A percentile compares a stretch with the other conserved stretches of the same genome.
Conservation (phyloP, 53 echinoderm and acorn worm genomes). For the Hippasteria phrygiana region DNA sequence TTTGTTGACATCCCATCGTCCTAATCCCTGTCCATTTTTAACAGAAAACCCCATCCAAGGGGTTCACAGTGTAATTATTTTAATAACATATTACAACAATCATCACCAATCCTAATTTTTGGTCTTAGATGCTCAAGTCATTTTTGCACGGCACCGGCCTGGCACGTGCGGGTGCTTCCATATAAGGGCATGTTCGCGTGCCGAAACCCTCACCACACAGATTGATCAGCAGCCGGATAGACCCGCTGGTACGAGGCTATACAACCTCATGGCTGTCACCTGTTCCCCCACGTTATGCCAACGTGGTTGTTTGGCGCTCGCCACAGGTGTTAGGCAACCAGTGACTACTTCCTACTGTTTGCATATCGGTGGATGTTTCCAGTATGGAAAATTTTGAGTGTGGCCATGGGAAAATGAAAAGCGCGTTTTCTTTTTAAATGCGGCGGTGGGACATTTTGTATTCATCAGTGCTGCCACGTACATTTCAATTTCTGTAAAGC, state of each 20-base stretch:
- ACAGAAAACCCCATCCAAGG: no score
- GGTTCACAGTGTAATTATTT: no score
- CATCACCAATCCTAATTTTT: background rate
- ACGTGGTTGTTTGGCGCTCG: background rate
- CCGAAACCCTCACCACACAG: conserved; percentile 8
- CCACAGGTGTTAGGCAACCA: conserved; percentile 34
- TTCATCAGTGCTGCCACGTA: no score
- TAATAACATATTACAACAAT: no score
- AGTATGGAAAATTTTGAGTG: no score
- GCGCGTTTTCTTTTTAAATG: no score
- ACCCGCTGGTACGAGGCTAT: background rate
- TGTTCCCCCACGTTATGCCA: conserved; percentile 5
- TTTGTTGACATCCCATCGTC: no score
- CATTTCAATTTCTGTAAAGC: no score
- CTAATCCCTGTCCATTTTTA: no score
- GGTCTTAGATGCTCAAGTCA: background rate
- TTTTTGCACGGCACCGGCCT: background rate
- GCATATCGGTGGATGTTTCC: no score
- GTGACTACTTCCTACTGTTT: background rate
- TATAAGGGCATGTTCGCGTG: conserved; percentile 48
- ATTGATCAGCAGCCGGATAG: background rate
- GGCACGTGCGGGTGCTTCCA: conserved; percentile 35
- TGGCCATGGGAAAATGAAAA: no score
- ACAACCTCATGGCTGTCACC: background rate
- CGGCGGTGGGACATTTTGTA: no score